Base-by-base conservation (phyloP, 2,113 vertebrate species). In the Chrysochloris asiatica region DNA sequence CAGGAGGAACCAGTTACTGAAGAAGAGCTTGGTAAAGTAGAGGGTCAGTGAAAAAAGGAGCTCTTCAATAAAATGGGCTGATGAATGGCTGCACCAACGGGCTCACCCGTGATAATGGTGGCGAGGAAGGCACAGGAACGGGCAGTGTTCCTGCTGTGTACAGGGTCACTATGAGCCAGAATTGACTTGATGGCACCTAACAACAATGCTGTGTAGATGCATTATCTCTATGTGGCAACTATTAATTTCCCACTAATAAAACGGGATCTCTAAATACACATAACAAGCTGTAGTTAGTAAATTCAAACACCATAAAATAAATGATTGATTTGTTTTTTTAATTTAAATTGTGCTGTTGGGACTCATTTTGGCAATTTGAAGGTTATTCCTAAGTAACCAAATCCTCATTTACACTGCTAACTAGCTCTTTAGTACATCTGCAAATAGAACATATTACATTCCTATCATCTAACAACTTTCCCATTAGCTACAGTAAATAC, bases 401-500 rank as follows among this genome's bases (percentile, higher is more conserved):
- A 85, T 63, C 61, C 82, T 96, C 79, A 86, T 95, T 96, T 96
- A 71, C 86, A 81, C 86, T 65, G 86, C 95, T 95, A 87, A 95
- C 95, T 92, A 94, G 85, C 93, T 95, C 84, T 19, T 93, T 86
- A 86, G 83, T 59, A 10, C 52, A 89, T 54, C 1, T 19, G 82
- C 93, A 94, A 93, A 90, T 81, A 96, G 90, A 97, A 84, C 63
- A 86, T 52, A 82, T 9, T 89, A 88, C 2, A 0, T 30, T 94
- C 91, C 91, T 82, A 52, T 89, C 92, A 36, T 91, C 94, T 92
- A 93, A 95, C 97, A 95, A 90, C 91, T 96, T 96, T 90, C 92
- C 94, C 92, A 91, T 93, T 93, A 94, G 86, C 82, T 48, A 91
- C 83, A 94, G 94, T 92, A 96, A 96, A 97, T 93, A 94, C n/a